Evolutionary conservation across 2,113 vertebrate genomes (phyloP).

Genomic region (Saguinus imperator): DNA sequence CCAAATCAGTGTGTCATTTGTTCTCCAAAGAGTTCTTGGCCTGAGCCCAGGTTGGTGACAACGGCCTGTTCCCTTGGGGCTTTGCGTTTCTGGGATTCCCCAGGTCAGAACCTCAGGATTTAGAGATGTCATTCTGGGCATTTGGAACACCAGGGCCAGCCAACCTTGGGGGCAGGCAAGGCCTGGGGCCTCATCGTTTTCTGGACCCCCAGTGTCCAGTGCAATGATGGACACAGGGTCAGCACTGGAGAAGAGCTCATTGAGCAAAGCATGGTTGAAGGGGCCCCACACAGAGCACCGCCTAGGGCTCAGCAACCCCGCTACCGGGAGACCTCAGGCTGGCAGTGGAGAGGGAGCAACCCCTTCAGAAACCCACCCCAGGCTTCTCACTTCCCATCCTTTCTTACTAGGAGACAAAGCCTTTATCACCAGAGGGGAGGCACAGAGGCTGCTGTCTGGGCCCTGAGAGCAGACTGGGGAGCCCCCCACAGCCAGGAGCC

Average conservation of each 20-base stretch:
- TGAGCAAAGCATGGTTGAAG: neutral
- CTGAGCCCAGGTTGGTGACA: neutral
- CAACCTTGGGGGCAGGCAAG: neutral
- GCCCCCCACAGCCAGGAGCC: neutral
- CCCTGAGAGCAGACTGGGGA: neutral
- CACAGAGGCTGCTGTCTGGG: neutral
- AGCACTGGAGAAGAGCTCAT: neutral
- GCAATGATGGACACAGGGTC: fast-evolving
- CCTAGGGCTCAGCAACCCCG: neutral
- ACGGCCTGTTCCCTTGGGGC: neutral
- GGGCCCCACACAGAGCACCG: neutral
- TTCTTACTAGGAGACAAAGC: neutral
- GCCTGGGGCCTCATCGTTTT: neutral
- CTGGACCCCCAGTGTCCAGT: neutral
- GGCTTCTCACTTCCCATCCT: neutral
- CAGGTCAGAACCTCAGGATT: neutral
- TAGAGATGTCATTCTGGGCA: too few species aligned
- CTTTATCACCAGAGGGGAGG: neutral
- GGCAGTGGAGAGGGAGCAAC: neutral
- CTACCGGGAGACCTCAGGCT: too few species aligned
- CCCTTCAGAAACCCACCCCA: neutral
- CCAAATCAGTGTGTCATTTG: neutral
- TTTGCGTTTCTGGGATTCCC: neutral
- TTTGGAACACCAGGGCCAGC: too few species aligned
- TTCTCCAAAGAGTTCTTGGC: neutral